A percentile compares a stretch with the other conserved stretches of the same genome.
These are phyloP conservation scores for Percopsis omiscomaycus DNA, from an alignment of 2,797 vertebrate species.

Conservation along the genomic window DNA sequence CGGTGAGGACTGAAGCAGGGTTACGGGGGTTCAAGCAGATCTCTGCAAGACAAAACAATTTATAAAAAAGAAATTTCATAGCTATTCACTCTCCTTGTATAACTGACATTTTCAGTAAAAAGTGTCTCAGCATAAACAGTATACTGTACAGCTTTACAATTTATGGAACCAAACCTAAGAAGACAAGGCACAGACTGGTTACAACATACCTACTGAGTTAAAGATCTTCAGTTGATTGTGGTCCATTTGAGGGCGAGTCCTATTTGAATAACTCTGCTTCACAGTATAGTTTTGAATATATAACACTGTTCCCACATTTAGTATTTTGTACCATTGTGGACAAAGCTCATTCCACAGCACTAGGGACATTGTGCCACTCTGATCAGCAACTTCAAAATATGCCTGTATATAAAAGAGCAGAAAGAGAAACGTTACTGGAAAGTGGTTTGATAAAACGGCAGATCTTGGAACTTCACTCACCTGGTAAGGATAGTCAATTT, in stretches of 20 bases:
- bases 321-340: slow-evolving; percentile 85
- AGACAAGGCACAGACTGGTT: not conserved
- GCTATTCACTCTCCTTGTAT: too few species aligned
- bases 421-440: not conserved
- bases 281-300: slow-evolving; percentile 85
- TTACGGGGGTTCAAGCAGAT: slow-evolving; percentile 85
- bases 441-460: too few species aligned
- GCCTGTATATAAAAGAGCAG: slow-evolving; percentile 70
- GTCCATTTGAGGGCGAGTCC: slow-evolving; percentile 81
- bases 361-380: slow-evolving; percentile 86
- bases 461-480: slow-evolving; percentile 62
- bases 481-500: slow-evolving; percentile 85
- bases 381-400: slow-evolving; percentile 92
- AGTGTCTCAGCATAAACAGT: too few species aligned
- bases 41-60: slow-evolving; percentile 71
- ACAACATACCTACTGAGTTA: slow-evolving; percentile 80
- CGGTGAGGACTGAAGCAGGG: slow-evolving; percentile 80
- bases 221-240: slow-evolving; percentile 82
- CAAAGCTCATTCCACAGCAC: slow-evolving; percentile 93
- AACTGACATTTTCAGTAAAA: too few species aligned
- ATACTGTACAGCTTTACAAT: not conserved
- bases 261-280: slow-evolving; percentile 83
- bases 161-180: not conserved
- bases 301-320: slow-evolving; percentile 85
- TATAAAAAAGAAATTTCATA: not conserved